phyloP scores from a whole-genome alignment of 2,888 invertebrate species.

The Limenitis camilla region DNA sequence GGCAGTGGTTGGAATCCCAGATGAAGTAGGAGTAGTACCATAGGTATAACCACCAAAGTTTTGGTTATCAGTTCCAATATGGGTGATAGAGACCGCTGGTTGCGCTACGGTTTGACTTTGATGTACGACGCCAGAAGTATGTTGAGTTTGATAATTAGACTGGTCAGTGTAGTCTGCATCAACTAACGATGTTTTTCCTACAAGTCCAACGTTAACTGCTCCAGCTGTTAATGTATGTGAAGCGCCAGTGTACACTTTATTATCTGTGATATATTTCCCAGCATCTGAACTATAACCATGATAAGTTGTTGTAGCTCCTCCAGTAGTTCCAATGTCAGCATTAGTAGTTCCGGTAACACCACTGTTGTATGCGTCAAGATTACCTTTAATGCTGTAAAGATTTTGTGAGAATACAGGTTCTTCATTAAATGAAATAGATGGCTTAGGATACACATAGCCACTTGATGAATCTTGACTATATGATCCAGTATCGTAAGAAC shows the following conservation, averaged over 20 bases:
- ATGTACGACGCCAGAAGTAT: slow-evolving; percentile 22
- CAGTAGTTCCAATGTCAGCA: slow-evolving; percentile 10
- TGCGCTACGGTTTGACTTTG: slow-evolving; percentile 48
- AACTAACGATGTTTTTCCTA: slow-evolving; percentile 64
- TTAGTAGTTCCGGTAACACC: slow-evolving; percentile 24
- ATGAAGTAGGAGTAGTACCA: slow-evolving; percentile 60
- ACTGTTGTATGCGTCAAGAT: slow-evolving; percentile 38
- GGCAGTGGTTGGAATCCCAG: slow-evolving; percentile 59
- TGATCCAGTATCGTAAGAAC: slow-evolving; percentile 21
- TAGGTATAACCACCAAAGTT: slow-evolving; percentile 54
- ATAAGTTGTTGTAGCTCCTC: slow-evolving; percentile 19
- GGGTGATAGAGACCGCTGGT: slow-evolving; percentile 56
- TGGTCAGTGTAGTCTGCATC: slow-evolving; percentile 51
- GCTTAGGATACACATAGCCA: slow-evolving; percentile 31
- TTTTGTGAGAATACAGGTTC: slow-evolving; percentile 15
- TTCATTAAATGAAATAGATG: slow-evolving; percentile 29
- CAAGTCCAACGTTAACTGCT: slow-evolving; percentile 64
- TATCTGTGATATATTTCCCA: slow-evolving; percentile 49
- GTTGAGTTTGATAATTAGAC: slow-evolving; percentile 36
- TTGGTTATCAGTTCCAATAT: slow-evolving; percentile 51
- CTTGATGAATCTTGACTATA: slow-evolving; percentile 17
- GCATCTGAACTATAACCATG: slow-evolving; percentile 43
- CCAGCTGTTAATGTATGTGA: slow-evolving; percentile 64
- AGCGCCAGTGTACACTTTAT: slow-evolving; percentile 49
- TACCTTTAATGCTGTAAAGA: slow-evolving; percentile 47